Evolutionary conservation across 2,113 vertebrate genomes (phyloP).

Genomic region (Alaudala cheleensis): DNA sequence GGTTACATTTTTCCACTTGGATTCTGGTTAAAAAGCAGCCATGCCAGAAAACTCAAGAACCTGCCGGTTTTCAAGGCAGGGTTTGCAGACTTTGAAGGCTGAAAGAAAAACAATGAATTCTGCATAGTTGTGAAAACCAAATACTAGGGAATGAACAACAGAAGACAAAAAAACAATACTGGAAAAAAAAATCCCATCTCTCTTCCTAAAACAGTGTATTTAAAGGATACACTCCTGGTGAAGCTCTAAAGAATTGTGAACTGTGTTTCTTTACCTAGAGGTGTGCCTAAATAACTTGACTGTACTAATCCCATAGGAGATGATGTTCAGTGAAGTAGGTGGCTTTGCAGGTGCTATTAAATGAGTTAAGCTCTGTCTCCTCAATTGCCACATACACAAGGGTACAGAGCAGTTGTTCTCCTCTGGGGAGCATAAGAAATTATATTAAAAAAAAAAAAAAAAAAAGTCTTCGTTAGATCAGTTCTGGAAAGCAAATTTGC

Average conservation of each 20-base stretch:
- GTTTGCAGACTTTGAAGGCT: neutral
- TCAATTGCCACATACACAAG: neutral
- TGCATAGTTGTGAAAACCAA: neutral
- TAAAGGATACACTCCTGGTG: neutral
- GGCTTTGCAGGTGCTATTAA: neutral
- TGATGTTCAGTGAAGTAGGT: neutral
- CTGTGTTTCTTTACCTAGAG: neutral
- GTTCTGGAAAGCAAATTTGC: neutral
- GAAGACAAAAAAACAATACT: neutral
- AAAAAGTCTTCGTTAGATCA: neutral
- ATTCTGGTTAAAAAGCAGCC: neutral
- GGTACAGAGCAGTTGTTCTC: neutral
- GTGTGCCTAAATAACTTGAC: neutral
- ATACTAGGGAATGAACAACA: neutral
- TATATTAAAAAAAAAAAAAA: neutral
- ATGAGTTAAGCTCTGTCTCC: neutral
- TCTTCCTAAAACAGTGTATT: neutral
- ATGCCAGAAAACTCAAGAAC: neutral
- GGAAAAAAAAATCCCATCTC: neutral
- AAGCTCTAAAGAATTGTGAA: neutral
- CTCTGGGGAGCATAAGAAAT: neutral
- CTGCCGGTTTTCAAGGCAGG: neutral
- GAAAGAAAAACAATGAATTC: neutral
- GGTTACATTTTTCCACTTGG: slow-evolving; percentile 7
- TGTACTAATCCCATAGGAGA: neutral